Evolutionary conservation across 1,140 invertebrate species (phyloP), one percentile per base, ranked within the genome.

Genomic region (Episyrphus balteatus): DNA sequence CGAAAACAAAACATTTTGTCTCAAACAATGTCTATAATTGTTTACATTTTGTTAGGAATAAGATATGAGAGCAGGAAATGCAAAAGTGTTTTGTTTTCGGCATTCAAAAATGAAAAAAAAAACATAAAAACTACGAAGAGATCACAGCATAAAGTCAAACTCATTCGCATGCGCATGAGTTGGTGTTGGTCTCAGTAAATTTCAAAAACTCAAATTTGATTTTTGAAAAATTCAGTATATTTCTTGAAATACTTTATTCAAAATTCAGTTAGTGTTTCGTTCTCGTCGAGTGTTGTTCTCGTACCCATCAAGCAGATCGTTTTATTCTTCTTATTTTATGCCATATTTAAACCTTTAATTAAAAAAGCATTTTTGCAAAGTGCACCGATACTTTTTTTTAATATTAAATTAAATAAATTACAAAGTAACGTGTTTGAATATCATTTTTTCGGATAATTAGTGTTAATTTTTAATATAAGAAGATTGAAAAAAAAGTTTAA

Each of bases 251-350:
- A 36, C 5, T 36, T 12, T 5, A n/a, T 36, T 36, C 11, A 36
- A 43, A n/a, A 31, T 62, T 66, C 61, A 66, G 63, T 66, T 66
- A 60, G 62, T 66, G 63, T 66, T 66, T 66, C 62, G 63, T 66
- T 58, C 63, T 66, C 63, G 63, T 66, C 62, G 63, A 66, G 62
- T 66, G 63, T 66, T 66, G 62, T 66, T 66, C 62, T 66, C 63
- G 62, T 59, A 17, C 17, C 39, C 13, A 41, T 13, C 13, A 41
- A 8, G 8, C 21, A 26, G 21, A 26, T 26, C 21, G 21, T 26
- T 65, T 65, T 51, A 39, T 48, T 51, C 48, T 26, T 41, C 30
- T 62, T 62, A 56, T 60, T 62, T 58, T 50, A 46, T 45, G 11
- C 19, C 32, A 36, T 45, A 18, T 36, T 32, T 45, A 44, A 18